Conservation (phyloP, 1,140 invertebrate genomes). For the Arctopsyche grandis region DNA sequence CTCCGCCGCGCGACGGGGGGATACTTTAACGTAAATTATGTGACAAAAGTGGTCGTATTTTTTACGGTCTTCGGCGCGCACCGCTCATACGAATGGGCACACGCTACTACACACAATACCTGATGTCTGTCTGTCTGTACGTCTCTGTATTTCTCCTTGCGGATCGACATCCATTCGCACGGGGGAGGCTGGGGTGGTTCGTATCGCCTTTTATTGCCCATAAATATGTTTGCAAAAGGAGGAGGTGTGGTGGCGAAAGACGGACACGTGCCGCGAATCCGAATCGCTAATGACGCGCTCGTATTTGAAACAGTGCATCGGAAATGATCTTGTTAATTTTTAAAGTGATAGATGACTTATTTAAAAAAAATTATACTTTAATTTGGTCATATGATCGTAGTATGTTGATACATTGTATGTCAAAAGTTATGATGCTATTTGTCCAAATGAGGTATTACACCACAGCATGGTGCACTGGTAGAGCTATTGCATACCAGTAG, state of each 20-base stretch:
- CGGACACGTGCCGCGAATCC: not conserved
- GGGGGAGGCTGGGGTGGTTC: too few species aligned
- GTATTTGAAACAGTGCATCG: too few species aligned
- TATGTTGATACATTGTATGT: too few species aligned
- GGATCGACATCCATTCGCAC: too few species aligned
- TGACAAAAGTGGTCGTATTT: conserved; percentile 53
- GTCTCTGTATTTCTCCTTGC: not conserved
- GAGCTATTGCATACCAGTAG: too few species aligned
- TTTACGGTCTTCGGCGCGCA: conserved; percentile 45
- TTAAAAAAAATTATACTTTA: too few species aligned
- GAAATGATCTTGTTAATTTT: too few species aligned
- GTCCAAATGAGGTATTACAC: too few species aligned
- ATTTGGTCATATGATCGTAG: too few species aligned
- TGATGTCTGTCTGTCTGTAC: conserved; percentile 17
- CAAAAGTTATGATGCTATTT: too few species aligned
- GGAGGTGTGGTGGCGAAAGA: not conserved
- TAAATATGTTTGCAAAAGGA: not conserved
- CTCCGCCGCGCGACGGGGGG: conserved; percentile 34
- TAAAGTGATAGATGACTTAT: too few species aligned
- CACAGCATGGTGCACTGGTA: too few species aligned
- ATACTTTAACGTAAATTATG: conserved; percentile 53
- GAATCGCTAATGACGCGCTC: not conserved
- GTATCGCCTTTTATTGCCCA: conserved; percentile 2
- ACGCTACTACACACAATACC: conserved; percentile 8
- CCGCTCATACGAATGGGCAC: conserved; percentile 37